A percentile compares a stretch with the other conserved stretches of the same genome.
Conservation (phyloP, 2,797 vertebrate species). For the Tiaroga cobitis region DNA sequence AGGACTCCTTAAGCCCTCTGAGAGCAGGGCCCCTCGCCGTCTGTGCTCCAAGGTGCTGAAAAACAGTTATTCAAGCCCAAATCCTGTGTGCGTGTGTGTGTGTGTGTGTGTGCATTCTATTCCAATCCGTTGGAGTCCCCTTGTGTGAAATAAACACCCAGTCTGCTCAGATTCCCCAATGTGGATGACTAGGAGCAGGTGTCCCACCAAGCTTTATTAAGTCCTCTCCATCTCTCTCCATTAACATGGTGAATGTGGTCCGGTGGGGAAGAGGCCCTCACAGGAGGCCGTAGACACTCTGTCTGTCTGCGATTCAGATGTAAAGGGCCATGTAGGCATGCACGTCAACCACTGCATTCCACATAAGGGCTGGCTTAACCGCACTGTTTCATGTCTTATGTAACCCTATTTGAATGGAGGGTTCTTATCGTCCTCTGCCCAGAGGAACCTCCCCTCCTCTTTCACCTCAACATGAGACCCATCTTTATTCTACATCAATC, state of each 20-base stretch:
- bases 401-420: conserved; percentile 31
- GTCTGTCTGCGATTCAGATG: conserved; percentile 55
- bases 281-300: conserved; percentile 46
- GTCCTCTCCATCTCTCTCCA: conserved; percentile 54
- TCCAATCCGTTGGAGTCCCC: conserved; percentile 54
- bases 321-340: conserved; percentile 30
- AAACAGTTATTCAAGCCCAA: conserved; percentile 64
- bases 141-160: conserved; percentile 62
- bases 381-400: conserved; percentile 32
- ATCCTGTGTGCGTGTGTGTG: conserved; percentile 44
- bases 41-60: conserved; percentile 61
- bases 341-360: conserved; percentile 33
- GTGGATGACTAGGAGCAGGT: conserved; percentile 63
- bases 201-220: conserved; percentile 63
- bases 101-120: background rate
- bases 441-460: conserved; percentile 1
- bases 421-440: conserved; percentile 14
- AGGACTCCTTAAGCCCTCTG: conserved; percentile 59
- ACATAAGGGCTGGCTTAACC: conserved; percentile 36
- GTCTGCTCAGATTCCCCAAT: conserved; percentile 54
- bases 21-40: conserved; percentile 56
- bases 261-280: conserved; percentile 47
- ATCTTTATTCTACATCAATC: conserved; percentile 14
- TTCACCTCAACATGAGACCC: conserved; percentile 35
- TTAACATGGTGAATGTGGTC: conserved; percentile 51